A percentile compares a stretch with the other conserved stretches of the same genome.
phyloP scores from a whole-genome alignment of 2,113 vertebrate species.

The Macquaria australasica region DNA sequence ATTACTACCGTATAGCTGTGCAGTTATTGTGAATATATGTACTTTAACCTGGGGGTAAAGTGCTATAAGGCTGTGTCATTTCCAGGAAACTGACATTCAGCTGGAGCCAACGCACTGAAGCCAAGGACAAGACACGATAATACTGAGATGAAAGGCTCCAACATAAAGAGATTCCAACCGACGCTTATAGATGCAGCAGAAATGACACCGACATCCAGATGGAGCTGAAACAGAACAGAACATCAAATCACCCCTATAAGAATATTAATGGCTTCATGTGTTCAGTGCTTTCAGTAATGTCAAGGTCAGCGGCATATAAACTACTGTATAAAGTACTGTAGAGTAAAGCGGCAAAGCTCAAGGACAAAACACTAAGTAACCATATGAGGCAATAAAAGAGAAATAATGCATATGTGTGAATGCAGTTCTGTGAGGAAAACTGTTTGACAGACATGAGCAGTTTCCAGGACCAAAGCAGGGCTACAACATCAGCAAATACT shows the following conservation, averaged over 20 bases:
- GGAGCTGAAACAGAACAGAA: slow-evolving; percentile 9
- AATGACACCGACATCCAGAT: slow-evolving; percentile 16
- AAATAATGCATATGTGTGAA: neutral
- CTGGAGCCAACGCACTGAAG: neutral
- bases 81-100: slow-evolving; percentile 13
- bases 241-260: neutral
- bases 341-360: neutral
- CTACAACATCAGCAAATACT: neutral
- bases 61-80: neutral
- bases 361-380: neutral
- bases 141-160: neutral
- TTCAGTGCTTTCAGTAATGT: neutral
- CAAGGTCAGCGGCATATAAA: slow-evolving; percentile 11
- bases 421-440: no score
- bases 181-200: neutral
- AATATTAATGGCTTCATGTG: neutral
- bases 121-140: neutral
- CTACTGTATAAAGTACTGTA: fast-evolving
- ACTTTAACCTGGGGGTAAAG: neutral
- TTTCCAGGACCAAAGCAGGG: neutral
- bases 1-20: neutral
- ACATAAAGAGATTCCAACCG: neutral
- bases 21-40: neutral
- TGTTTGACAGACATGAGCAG: neutral
- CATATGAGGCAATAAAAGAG: neutral